phyloP scores from a whole-genome alignment of 1,140 invertebrate genomes.

The Drosophila kikkawai region DNA sequence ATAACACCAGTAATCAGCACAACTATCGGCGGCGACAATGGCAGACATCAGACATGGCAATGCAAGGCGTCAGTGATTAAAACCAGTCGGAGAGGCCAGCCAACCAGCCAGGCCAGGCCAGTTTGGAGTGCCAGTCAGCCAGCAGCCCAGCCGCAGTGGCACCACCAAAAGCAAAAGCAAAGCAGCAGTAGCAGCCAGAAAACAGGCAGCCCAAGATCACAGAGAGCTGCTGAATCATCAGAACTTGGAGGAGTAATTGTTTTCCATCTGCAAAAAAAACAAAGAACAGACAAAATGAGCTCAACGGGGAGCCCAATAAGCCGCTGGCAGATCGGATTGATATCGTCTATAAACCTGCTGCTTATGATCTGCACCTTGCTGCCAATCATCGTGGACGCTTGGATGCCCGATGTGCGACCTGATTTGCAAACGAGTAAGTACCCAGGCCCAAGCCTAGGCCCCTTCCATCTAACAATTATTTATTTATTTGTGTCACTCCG shows the following conservation, averaged over 20 bases:
- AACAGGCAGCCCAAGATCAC: slow-evolving; percentile 8
- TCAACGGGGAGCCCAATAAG: slow-evolving; percentile 31
- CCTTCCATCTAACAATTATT: slow-evolving; percentile 25
- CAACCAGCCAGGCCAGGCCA: slow-evolving; percentile 32
- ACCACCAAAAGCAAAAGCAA: slow-evolving; percentile 38
- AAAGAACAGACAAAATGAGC: slow-evolving; percentile 23
- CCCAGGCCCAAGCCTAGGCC: not conserved
- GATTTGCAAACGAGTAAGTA: slow-evolving; percentile 83
- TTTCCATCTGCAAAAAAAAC: slow-evolving; percentile 6
- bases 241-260: slow-evolving; percentile 30
- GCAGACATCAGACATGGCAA: slow-evolving; percentile 73
- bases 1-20: slow-evolving; percentile 51
- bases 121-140: slow-evolving; percentile 35
- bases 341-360: slow-evolving; percentile 12
- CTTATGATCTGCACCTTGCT: slow-evolving; percentile 20
- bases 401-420: slow-evolving; percentile 84
- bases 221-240: slow-evolving; percentile 39
- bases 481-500: slow-evolving; percentile 70
- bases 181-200: slow-evolving; percentile 4
- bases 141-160: slow-evolving; percentile 69
- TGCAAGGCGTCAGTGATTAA: slow-evolving; percentile 79
- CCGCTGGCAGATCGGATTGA: slow-evolving; percentile 1
- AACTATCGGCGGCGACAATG: slow-evolving; percentile 65
- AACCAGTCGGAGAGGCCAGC: slow-evolving; percentile 69
- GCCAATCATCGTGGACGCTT: slow-evolving; percentile 36